These are phyloP conservation scores for Phataginus tricuspis DNA, from an alignment of 2,797 vertebrate genomes.

Conservation along the genomic window DNA sequence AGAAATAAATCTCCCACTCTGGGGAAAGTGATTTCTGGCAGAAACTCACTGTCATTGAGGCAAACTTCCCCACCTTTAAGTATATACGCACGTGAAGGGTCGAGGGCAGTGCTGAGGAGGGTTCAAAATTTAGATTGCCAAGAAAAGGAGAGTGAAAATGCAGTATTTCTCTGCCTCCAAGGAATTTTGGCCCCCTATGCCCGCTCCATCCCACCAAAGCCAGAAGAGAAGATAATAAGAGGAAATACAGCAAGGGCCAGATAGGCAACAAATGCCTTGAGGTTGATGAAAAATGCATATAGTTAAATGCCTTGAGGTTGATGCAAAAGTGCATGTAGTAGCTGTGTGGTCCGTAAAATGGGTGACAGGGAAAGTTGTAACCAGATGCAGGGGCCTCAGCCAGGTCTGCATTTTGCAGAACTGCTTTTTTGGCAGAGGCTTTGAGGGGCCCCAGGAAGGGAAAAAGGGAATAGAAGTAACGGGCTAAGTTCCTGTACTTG, in stretches of 20 bases:
- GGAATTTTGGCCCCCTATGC: not conserved
- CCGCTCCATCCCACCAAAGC: not conserved
- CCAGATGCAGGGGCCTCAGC: constrained; percentile 61
- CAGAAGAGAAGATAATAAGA: constrained; percentile 65
- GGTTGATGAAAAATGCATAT: too few relatives aligned
- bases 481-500: constrained; percentile 27
- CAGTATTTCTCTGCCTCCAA: not conserved
- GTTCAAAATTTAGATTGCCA: not conserved
- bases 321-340: not conserved
- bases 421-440: constrained; percentile 71
- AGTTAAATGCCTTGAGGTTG: constrained; percentile 19
- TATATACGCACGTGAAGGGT: not conserved
- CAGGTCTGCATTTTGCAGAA: constrained; percentile 54
- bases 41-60: not conserved
- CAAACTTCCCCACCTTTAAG: not conserved
- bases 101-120: not conserved
- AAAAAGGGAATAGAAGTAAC: constrained; percentile 66
- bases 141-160: not conserved
- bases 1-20: constrained; percentile 52
- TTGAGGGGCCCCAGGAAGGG: constrained; percentile 78
- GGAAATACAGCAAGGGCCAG: constrained; percentile 52
- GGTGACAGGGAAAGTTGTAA: constrained; percentile 75
- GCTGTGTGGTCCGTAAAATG: constrained; percentile 55
- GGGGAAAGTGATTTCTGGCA: constrained; percentile 38
- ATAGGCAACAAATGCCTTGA: not conserved